A percentile compares a stretch with the other conserved stretches of the same genome.
Evolutionary conservation across 2,113 vertebrate genomes (phyloP).

Genomic region (Cyanoderma ruficeps): DNA sequence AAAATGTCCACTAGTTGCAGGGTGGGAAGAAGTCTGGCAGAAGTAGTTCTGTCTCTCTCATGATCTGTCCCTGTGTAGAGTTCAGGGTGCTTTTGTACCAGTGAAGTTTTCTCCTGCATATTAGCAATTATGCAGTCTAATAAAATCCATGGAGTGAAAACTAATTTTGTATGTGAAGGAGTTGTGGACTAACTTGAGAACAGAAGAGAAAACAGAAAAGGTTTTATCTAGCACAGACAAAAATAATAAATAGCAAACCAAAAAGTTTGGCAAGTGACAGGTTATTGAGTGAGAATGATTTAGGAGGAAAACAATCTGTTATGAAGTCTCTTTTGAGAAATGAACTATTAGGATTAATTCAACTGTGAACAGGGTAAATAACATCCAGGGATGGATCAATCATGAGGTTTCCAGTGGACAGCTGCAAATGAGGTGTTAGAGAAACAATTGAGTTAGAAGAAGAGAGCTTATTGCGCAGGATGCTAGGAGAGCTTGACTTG

Average conservation of each 20-base stretch:
- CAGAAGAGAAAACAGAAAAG: background rate
- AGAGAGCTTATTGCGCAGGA: background rate
- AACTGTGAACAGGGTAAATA: background rate
- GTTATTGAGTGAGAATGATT: background rate
- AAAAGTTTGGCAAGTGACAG: background rate
- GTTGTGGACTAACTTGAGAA: background rate
- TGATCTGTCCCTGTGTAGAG: background rate
- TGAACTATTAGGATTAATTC: constrained; percentile 4
- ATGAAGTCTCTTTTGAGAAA: background rate
- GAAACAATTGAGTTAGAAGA: background rate
- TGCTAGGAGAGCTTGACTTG: background rate
- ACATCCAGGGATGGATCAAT: background rate
- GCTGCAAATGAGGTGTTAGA: background rate
- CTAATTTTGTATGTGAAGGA: background rate
- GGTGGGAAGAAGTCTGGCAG: background rate
- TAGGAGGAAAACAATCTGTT: background rate
- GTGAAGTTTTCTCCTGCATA: background rate
- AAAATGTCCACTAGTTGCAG: background rate
- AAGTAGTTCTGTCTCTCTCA: background rate
- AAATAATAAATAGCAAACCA: background rate
- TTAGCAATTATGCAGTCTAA: background rate
- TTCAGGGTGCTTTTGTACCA: background rate
- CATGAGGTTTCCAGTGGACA: background rate
- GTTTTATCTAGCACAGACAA: background rate
- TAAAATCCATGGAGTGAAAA: background rate